phyloP scores from a whole-genome alignment of 1,140 invertebrate species.

The Neuroterus valhalla region DNA sequence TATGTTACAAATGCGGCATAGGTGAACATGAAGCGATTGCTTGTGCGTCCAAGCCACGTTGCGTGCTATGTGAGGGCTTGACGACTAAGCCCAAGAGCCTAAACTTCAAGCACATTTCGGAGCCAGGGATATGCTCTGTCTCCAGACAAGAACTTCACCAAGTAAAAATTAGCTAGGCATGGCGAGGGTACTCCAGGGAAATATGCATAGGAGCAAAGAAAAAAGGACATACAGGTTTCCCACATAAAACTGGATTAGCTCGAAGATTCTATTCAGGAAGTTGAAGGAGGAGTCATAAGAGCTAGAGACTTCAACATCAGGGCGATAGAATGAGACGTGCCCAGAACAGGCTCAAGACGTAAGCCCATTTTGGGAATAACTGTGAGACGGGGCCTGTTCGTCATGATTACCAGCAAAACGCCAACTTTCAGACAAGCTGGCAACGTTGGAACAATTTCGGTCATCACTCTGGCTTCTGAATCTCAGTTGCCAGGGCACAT shows the following conservation, averaged over 20 bases:
- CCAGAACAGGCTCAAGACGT: constrained; percentile 31
- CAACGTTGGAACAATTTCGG: constrained; percentile 24
- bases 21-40: too few species aligned
- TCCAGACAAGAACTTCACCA: too few species aligned
- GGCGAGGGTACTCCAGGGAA: too few species aligned
- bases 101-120: too few species aligned
- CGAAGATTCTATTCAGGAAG: neutral
- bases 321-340: constrained; percentile 45
- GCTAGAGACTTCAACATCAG: constrained; percentile 50
- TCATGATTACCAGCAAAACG: constrained; percentile 34
- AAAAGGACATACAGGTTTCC: constrained; percentile 37
- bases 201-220: too few species aligned
- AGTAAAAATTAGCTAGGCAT: too few species aligned
- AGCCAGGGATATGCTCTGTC: too few species aligned
- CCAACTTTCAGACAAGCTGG: constrained; percentile 40
- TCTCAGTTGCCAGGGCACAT: neutral
- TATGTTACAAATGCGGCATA: too few species aligned
- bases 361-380: constrained; percentile 40
- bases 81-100: too few species aligned
- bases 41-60: too few species aligned
- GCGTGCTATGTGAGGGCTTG: too few species aligned
- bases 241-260: constrained; percentile 29
- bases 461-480: constrained; percentile 30
- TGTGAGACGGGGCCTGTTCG: constrained; percentile 31
- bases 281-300: too few species aligned